Conservation (phyloP, 2,888 invertebrate species). For the Dasypogon diadema region DNA sequence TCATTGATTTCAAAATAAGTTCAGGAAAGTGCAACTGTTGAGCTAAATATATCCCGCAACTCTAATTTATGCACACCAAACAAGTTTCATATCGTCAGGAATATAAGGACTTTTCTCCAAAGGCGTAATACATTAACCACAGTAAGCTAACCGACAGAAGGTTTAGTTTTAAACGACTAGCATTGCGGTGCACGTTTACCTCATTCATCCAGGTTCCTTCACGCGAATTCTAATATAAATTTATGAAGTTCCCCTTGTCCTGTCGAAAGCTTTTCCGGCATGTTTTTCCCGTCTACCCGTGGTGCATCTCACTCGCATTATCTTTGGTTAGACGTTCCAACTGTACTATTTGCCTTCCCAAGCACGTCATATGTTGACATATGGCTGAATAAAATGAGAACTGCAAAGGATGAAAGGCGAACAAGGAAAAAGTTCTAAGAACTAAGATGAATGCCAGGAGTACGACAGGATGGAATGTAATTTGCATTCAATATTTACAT, state of each 20-base stretch:
- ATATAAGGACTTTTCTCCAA: not conserved
- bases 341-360: conserved; percentile 48
- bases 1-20: no score
- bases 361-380: conserved; percentile 52
- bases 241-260: conserved; percentile 47
- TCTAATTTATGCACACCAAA: not conserved
- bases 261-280: not conserved
- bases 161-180: conserved; percentile 12
- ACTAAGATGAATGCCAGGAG: conserved; percentile 31
- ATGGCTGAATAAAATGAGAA: conserved; percentile 49
- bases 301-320: conserved; percentile 15
- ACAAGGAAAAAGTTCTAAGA: conserved; percentile 6
- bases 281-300: not conserved
- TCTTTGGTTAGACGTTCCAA: conserved; percentile 17
- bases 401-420: conserved; percentile 33
- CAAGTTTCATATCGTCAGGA: not conserved
- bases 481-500: conserved; percentile 52
- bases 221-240: conserved; percentile 50
- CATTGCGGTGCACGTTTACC: conserved; percentile 22
- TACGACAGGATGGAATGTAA: conserved; percentile 42
- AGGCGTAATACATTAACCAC: not conserved
- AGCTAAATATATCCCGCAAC: no score
- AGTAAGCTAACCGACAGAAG: not conserved
- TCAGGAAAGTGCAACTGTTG: no score
- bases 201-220: conserved; percentile 36